A percentile compares a stretch with the other conserved stretches of the same genome.
These are phyloP conservation scores for Cyprinodon diabolis DNA, from an alignment of 2,797 vertebrate species.

Conservation along the genomic window DNA sequence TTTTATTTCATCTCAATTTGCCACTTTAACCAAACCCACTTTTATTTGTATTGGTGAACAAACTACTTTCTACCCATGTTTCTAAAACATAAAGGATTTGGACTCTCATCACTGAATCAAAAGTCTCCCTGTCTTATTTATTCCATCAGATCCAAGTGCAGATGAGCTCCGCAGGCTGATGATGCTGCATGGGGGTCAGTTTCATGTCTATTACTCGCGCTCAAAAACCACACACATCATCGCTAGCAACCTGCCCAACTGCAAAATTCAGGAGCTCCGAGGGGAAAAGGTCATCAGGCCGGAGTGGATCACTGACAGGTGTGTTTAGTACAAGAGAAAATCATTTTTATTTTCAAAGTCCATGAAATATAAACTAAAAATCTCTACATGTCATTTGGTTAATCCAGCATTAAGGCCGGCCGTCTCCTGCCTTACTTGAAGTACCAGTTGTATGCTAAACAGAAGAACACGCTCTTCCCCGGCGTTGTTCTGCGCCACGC, in stretches of 20 bases:
- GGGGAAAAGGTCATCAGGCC: constrained; percentile 94
- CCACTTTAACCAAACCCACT: not conserved
- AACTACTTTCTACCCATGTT: not conserved
- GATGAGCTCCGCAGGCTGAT: constrained; percentile 94
- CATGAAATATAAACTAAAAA: not conserved
- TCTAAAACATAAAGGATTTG: too few species aligned
- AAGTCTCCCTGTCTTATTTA: constrained; percentile 1
- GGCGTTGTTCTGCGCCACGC: constrained; percentile 54
- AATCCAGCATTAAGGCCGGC: constrained; percentile 91
- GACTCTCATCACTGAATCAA: not conserved
- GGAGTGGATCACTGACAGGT: constrained; percentile 98
- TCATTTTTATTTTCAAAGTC: not conserved
- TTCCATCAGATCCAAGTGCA: constrained; percentile 89
- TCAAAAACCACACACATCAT: constrained; percentile 98
- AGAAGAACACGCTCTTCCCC: constrained; percentile 88
- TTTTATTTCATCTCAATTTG: not conserved
- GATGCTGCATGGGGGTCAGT: constrained; percentile 97
- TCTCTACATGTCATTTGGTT: constrained; percentile 29
- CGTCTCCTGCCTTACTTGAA: constrained; percentile 88
- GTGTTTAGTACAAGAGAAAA: constrained; percentile 30
- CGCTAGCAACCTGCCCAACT: constrained; percentile 93
- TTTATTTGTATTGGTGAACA: not conserved
- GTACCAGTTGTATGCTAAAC: constrained; percentile 95
- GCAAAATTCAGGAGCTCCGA: constrained; percentile 93
- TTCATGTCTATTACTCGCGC: constrained; percentile 93